Conservation (phyloP, 2,113 vertebrate species). For the Dasyornis broadbenti region DNA sequence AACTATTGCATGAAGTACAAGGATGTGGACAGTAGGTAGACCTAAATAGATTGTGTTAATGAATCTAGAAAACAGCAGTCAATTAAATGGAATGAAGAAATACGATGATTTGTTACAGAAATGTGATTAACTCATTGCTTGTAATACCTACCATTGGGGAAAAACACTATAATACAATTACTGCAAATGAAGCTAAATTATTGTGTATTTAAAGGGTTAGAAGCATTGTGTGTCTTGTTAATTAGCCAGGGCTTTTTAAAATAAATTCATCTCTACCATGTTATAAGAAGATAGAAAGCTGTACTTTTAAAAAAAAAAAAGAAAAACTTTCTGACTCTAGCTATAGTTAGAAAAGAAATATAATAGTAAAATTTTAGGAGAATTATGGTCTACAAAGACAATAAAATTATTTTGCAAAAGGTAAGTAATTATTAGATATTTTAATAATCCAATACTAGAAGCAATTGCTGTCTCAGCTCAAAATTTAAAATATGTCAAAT, state of each 20-base stretch:
- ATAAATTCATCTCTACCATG: neutral
- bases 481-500: neutral
- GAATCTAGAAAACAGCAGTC: neutral
- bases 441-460: neutral
- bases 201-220: neutral
- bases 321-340: neutral
- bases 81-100: constrained; percentile 10
- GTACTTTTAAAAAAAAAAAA: neutral
- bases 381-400: neutral
- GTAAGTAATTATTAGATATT: neutral
- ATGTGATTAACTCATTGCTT: constrained; percentile 18
- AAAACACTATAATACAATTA: neutral
- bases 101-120: neutral
- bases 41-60: neutral
- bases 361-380: neutral
- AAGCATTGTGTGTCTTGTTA: neutral
- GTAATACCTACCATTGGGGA: neutral
- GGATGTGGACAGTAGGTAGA: neutral
- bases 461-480: neutral
- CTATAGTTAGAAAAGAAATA: neutral
- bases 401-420: neutral
- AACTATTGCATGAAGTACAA: neutral
- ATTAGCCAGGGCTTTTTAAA: neutral
- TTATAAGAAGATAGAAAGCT: neutral
- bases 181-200: neutral